phyloP scores from a whole-genome alignment of 2,797 vertebrate species.

The Benthosema pterotum region DNA sequence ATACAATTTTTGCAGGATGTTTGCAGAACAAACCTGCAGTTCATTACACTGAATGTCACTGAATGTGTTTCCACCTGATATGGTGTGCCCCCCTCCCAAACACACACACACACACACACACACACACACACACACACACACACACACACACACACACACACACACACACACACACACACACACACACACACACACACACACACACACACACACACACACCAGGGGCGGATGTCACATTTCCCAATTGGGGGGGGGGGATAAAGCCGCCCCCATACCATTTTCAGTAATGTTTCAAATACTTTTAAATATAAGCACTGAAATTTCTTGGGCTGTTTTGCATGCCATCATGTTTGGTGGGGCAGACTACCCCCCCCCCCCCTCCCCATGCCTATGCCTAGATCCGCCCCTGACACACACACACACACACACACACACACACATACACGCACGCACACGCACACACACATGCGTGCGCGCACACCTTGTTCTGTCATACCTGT shows the following conservation, averaged over 20 bases:
- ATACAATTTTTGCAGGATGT: conserved; percentile 38
- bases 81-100: too few species aligned
- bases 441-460: conserved; percentile 27
- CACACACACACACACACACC: conserved; percentile 24
- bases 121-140: conserved; percentile 9
- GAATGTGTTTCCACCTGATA: neutral
- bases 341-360: too few species aligned
- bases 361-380: too few species aligned
- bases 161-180: conserved; percentile 7
- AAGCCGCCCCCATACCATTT: too few species aligned
- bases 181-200: conserved; percentile 15
- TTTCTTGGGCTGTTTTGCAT: too few species aligned
- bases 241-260: too few species aligned
- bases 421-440: conserved; percentile 17
- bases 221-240: too few species aligned
- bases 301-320: too few species aligned
- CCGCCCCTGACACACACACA: conserved; percentile 9
- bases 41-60: conserved; percentile 29
- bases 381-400: too few species aligned
- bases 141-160: neutral
- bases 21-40: conserved; percentile 28
- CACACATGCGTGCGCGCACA: conserved; percentile 23
- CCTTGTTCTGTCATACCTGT: conserved; percentile 76
- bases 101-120: neutral
- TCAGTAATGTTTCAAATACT: too few species aligned